These are phyloP conservation scores for Zaprionus davidi DNA, from an alignment of 1,140 invertebrate genomes.

Conservation along the genomic window DNA sequence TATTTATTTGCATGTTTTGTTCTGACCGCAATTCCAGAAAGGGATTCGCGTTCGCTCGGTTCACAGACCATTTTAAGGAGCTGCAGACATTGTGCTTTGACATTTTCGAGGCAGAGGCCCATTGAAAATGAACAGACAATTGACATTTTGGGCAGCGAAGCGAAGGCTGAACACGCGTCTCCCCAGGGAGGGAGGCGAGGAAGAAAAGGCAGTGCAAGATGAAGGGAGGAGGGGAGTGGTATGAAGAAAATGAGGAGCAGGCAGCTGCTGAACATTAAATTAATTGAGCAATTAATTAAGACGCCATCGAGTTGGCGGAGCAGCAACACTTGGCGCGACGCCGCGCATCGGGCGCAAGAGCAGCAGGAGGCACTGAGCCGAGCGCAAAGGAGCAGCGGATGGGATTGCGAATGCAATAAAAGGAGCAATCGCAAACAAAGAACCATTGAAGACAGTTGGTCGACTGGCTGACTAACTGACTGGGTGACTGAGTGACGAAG, in stretches of 20 bases:
- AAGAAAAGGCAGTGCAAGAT: too few species aligned
- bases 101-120: constrained; percentile 61
- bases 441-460: constrained; percentile 66
- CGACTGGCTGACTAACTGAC: constrained; percentile 26
- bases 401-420: constrained; percentile 46
- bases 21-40: constrained; percentile 38
- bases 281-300: constrained; percentile 83
- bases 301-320: constrained; percentile 66
- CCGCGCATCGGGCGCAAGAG: background rate
- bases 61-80: constrained; percentile 23
- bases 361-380: background rate
- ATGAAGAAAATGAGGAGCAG: background rate
- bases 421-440: constrained; percentile 70
- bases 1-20: constrained; percentile 59
- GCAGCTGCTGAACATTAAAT: constrained; percentile 73
- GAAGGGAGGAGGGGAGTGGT: background rate
- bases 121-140: constrained; percentile 67
- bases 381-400: constrained; percentile 23
- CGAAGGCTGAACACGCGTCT: constrained; percentile 23
- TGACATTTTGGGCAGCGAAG: constrained; percentile 65
- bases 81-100: constrained; percentile 54
- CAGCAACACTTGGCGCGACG: constrained; percentile 45
- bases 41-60: background rate
- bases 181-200: background rate
- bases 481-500: constrained; percentile 27